phyloP scores from a whole-genome alignment of 2,888 invertebrate species.

The Abrostola tripartita region DNA sequence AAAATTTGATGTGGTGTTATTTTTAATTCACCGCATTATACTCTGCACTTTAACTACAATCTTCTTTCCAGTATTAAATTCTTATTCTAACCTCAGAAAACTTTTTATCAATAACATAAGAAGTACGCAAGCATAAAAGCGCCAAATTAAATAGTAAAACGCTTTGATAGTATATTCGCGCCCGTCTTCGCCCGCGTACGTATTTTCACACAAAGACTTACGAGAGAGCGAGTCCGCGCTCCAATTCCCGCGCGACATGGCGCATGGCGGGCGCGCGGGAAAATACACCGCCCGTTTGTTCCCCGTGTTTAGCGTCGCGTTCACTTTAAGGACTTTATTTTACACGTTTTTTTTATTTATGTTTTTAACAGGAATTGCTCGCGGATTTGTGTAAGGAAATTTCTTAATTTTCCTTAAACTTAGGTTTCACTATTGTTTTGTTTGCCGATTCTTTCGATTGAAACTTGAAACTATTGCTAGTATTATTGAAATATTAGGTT shows the following conservation, averaged over 20 bases:
- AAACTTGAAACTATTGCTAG: too few species aligned
- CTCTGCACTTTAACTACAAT: too few species aligned
- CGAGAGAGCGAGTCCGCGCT: constrained; percentile 45
- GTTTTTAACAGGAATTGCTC: constrained; percentile 14
- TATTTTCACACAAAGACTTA: constrained; percentile 56
- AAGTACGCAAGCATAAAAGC: too few species aligned
- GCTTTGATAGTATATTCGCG: constrained; percentile 19
- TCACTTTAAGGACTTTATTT: constrained; percentile 50
- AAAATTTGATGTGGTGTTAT: too few species aligned
- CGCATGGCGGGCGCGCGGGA: constrained; percentile 51
- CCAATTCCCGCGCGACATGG: constrained; percentile 57
- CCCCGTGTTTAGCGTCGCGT: constrained; percentile 48
- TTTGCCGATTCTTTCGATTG: too few species aligned
- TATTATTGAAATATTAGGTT: too few species aligned
- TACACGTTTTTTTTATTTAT: constrained; percentile 33
- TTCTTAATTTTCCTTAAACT: not conserved
- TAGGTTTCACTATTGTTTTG: too few species aligned
- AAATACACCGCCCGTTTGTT: constrained; percentile 49
- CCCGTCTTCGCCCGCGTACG: constrained; percentile 26
- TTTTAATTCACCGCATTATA: too few species aligned
- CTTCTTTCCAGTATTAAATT: too few species aligned
- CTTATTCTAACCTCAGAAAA: too few species aligned
- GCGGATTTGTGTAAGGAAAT: constrained; percentile 12
- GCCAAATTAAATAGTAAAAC: constrained; percentile 3
- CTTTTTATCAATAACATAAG: too few species aligned